Evolutionary conservation across 2,113 vertebrate species (phyloP).

Genomic region (Barbus barbus): DNA sequence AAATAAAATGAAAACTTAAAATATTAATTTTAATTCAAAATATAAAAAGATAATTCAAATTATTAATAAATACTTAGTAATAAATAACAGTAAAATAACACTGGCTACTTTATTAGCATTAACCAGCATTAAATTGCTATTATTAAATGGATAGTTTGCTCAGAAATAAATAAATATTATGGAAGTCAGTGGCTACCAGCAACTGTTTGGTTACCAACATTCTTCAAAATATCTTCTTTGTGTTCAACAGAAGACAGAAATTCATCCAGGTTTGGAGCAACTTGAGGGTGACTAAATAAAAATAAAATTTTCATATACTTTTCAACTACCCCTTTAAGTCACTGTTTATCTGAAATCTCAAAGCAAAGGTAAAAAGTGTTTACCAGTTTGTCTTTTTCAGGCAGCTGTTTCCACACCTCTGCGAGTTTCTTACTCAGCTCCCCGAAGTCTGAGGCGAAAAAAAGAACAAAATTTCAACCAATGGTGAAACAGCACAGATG

Average conservation of each 20-base stretch:
- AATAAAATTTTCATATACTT: no score
- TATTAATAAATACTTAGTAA: neutral
- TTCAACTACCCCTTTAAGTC: no score
- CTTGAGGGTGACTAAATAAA: no score
- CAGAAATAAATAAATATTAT: no score
- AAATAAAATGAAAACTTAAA: neutral
- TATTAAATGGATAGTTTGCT: no score
- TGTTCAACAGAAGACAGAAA: no score
- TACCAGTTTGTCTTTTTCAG: constrained; percentile 97
- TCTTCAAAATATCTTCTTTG: no score
- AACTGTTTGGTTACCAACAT: no score
- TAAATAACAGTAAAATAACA: neutral
- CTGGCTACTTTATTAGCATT: no score
- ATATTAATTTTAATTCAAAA: neutral
- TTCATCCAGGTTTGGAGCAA: no score
- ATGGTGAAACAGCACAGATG: neutral
- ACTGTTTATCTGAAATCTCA: neutral
- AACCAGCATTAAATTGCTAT: neutral
- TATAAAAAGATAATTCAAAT: neutral
- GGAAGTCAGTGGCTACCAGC: no score
- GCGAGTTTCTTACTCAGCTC: constrained; percentile 95
- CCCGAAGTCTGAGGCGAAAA: constrained; percentile 84
- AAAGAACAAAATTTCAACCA: constrained; percentile 32
- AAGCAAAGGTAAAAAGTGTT: constrained; percentile 43
- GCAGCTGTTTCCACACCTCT: constrained; percentile 96